Evolutionary conservation across 2,797 vertebrate species (phyloP).

Genomic region (Sphenodon punctatus): DNA sequence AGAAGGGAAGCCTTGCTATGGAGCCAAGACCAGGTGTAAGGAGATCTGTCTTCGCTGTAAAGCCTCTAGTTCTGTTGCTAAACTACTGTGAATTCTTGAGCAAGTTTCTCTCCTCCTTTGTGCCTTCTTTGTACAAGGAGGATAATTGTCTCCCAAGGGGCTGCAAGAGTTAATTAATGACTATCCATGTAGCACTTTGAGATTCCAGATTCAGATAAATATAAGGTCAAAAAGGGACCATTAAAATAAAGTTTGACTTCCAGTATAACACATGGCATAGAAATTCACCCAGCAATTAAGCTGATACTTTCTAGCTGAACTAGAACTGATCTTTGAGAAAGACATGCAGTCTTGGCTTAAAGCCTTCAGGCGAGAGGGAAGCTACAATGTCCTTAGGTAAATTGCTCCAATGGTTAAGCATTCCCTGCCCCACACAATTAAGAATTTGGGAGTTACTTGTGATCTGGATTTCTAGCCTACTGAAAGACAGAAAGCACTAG

Average conservation of each 20-base stretch:
- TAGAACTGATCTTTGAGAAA: not conserved
- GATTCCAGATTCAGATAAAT: not conserved
- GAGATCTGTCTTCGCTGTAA: not conserved
- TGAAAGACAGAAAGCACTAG: not conserved
- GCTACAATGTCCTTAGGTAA: not conserved
- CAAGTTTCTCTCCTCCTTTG: not conserved
- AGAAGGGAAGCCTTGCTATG: not conserved
- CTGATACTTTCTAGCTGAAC: not conserved
- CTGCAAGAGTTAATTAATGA: not conserved
- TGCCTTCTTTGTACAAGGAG: not conserved
- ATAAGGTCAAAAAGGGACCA: not conserved
- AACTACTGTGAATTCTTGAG: not conserved
- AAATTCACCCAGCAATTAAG: not conserved
- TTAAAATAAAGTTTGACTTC: too few relatives aligned
- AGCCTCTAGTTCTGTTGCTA: rapidly evolving
- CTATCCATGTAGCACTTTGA: not conserved
- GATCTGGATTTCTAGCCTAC: not conserved
- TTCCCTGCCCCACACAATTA: too few relatives aligned
- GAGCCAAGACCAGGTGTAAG: not conserved
- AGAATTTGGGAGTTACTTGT: too few relatives aligned
- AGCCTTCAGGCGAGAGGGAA: too few relatives aligned
- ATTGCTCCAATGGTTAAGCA: not conserved
- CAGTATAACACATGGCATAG: not conserved
- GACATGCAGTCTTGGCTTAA: not conserved
- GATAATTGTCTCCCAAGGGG: not conserved